These are phyloP conservation scores for Microctonus brassicae DNA, from an alignment of 2,888 invertebrate genomes.

Conservation along the genomic window DNA sequence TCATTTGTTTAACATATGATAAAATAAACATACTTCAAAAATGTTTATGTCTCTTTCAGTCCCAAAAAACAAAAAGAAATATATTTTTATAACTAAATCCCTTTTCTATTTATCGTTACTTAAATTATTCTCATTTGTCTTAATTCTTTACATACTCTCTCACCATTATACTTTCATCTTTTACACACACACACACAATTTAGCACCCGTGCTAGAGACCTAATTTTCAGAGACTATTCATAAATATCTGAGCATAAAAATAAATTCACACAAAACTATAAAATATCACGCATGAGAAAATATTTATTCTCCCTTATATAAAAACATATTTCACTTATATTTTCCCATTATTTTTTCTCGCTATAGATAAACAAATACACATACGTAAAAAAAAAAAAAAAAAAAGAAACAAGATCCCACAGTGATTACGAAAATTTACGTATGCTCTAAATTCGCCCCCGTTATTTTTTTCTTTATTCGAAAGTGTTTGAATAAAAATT, in stretches of 20 bases:
- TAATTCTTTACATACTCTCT: too few species aligned
- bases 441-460: not conserved
- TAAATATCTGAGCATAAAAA: not conserved
- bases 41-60: too few species aligned
- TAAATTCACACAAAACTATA: not conserved
- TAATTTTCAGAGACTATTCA: constrained; percentile 6
- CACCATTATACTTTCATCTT: not conserved
- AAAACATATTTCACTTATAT: not conserved
- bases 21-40: too few species aligned
- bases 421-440: not conserved
- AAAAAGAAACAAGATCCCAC: not conserved
- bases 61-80: not conserved
- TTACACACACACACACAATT: not conserved
- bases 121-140: not conserved
- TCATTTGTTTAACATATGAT: too few species aligned
- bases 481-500: not conserved
- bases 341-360: not conserved
- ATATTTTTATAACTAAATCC: not conserved
- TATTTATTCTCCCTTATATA: not conserved
- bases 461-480: not conserved
- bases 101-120: not conserved
- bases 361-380: not conserved
- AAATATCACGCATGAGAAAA: not conserved
- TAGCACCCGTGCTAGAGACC: constrained; percentile 11
- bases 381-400: not conserved